Evolutionary conservation across 2,888 invertebrate genomes (phyloP).

Genomic region (Allacma fusca): DNA sequence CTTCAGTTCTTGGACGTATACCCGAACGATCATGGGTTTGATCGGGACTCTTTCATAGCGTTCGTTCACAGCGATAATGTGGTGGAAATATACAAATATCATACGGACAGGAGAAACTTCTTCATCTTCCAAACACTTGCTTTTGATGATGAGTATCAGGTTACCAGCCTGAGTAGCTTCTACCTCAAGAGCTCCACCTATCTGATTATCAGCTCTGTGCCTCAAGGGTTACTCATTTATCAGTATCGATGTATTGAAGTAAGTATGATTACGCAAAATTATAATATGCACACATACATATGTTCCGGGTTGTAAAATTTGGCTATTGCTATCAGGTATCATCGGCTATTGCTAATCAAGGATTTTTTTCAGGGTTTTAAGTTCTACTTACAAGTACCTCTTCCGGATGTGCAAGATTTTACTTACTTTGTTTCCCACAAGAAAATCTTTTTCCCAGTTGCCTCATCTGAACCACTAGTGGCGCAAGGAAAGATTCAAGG

Average conservation of each 20-base stretch:
- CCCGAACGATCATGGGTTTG: slow-evolving; percentile 32
- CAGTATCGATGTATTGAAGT: slow-evolving; percentile 56
- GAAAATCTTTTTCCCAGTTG: slow-evolving; percentile 21
- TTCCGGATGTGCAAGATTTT: slow-evolving; percentile 16
- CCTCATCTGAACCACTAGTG: slow-evolving; percentile 18
- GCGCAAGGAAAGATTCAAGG: slow-evolving; percentile 31
- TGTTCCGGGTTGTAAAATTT: no score
- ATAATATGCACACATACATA: no score
- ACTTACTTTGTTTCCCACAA: not conserved
- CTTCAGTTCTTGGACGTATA: slow-evolving; percentile 43
- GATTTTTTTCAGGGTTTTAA: slow-evolving; percentile 37
- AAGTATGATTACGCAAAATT: no score
- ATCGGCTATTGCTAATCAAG: no score
- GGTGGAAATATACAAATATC: slow-evolving; percentile 49
- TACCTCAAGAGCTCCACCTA: slow-evolving; percentile 40
- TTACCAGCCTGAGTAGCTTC: slow-evolving; percentile 8
- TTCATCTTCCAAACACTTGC: slow-evolving; percentile 47
- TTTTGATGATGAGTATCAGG: slow-evolving; percentile 40
- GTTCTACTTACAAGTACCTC: slow-evolving; percentile 22
- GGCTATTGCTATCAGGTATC: no score
- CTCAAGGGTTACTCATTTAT: slow-evolving; percentile 52
- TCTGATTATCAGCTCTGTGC: slow-evolving; percentile 45
- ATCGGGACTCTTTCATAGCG: slow-evolving; percentile 48
- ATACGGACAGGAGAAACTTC: slow-evolving; percentile 45
- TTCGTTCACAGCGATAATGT: slow-evolving; percentile 54